Percentiles rank a stretch among this genome's conserved stretches.
Conservation (phyloP, 2,797 vertebrate genomes). For the Channallabes apus region DNA sequence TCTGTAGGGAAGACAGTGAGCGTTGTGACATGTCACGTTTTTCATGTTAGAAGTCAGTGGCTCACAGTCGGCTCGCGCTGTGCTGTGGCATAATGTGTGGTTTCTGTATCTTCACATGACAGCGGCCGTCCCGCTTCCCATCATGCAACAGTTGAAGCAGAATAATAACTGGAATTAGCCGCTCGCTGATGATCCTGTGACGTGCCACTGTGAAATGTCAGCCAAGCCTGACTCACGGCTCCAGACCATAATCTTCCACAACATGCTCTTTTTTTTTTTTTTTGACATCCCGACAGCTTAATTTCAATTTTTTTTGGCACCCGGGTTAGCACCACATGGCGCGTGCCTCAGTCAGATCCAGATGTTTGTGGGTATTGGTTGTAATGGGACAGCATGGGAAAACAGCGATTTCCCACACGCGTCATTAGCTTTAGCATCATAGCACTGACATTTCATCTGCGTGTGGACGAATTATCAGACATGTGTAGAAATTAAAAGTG, state of each 20-base stretch:
- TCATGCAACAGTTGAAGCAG: slow-evolving; percentile 74
- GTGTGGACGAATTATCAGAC: slow-evolving; percentile 39
- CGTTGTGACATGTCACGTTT: neutral
- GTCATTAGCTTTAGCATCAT: slow-evolving; percentile 51
- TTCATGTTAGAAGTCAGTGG: slow-evolving; percentile 23
- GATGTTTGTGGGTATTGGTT: slow-evolving; percentile 48
- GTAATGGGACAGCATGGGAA: slow-evolving; percentile 35
- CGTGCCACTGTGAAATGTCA: slow-evolving; percentile 66
- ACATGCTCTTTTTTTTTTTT: slow-evolving; percentile 50
- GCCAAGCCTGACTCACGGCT: slow-evolving; percentile 71
- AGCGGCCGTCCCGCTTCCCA: slow-evolving; percentile 61
- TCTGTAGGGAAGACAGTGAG: slow-evolving; percentile 9
- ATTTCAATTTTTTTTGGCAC: slow-evolving; percentile 42
- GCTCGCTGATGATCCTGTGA: slow-evolving; percentile 69
- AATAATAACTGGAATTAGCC: slow-evolving; percentile 80
- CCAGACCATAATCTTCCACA: slow-evolving; percentile 76
- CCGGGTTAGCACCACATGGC: slow-evolving; percentile 36
- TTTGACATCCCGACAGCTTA: slow-evolving; percentile 46
- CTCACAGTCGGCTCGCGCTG: slow-evolving; percentile 16
- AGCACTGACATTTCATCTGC: slow-evolving; percentile 56
- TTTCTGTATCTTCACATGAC: slow-evolving; percentile 61
- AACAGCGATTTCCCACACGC: slow-evolving; percentile 41
- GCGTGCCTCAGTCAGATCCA: slow-evolving; percentile 28
- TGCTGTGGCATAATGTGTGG: slow-evolving; percentile 58
- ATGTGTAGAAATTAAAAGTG: slow-evolving; percentile 32